Evolutionary conservation across 2,888 invertebrate genomes (phyloP), one percentile per base, ranked within the genome.

Genomic region (Phania funesta): DNA sequence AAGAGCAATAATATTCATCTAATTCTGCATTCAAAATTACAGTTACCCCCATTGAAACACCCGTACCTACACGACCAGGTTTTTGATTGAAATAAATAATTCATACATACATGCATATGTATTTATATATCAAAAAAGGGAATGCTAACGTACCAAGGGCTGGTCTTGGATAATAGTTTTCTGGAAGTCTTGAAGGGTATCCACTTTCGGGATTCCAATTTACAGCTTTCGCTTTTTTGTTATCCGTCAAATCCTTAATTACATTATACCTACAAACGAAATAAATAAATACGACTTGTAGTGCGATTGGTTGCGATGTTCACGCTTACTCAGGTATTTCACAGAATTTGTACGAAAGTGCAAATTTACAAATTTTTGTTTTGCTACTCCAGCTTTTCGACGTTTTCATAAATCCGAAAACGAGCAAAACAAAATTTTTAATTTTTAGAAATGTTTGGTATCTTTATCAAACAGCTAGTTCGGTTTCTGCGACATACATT

Each of bases 171-270:
- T 94, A 93, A 3, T 93, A 93, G 50, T 93, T 92, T 0, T 90
- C 84, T 0, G 93, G 92, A 1, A 93, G 90, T 58, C 92, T 88
- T 1, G 89, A 80, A 1, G 93, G 93, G 87, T 94, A 96, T 0
- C 95, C 95, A 9, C 89, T 92, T 88, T 96, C 95, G 0, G 95
- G 95, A 60, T 93, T 94, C 96, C 96, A 96, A 86, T 95, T 94
- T 68, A 94, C 85, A 20, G 89, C 85, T 58, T 18, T 18, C 9
- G 44, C 48, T 22, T 32, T 24, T n/a, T 76, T 48, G 20, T 35
- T 32, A 8, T 44, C 13, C 3, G 26, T 44, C 7, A 70, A 56
- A 22, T 74, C 18, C 1, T 67, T 74, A 5, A 75, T 50, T 32
- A 64, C 60, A 29, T 54, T 24, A 6, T 70, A 52, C 9, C 84